Evolutionary conservation across 2,797 vertebrate species (phyloP).

Genomic region (Lacerta agilis): DNA sequence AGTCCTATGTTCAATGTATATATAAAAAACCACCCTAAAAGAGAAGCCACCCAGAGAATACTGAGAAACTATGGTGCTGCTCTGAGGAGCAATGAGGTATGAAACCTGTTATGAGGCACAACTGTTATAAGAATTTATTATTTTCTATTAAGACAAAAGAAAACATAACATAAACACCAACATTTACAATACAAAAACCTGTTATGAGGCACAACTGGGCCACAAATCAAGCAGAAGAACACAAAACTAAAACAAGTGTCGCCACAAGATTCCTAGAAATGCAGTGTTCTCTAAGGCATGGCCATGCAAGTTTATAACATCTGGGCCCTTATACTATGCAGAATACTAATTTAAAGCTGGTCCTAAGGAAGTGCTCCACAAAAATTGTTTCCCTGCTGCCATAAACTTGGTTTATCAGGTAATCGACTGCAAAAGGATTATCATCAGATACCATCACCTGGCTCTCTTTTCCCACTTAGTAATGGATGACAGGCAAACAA

Average conservation of each 20-base stretch:
- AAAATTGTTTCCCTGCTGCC: constrained; percentile 56
- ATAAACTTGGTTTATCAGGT: constrained; percentile 63
- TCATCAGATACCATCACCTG: constrained; percentile 60
- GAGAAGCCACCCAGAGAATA: not conserved
- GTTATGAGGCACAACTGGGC: not conserved
- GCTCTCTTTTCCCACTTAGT: constrained; percentile 50
- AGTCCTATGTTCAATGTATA: no score
- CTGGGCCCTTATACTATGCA: constrained; percentile 48
- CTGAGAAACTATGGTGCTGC: not conserved
- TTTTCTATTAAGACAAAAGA: no score
- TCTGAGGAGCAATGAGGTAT: constrained; percentile 7
- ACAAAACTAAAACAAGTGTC: constrained; percentile 12
- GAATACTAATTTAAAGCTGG: constrained; percentile 48
- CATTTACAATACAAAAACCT: no score
- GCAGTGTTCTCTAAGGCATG: not conserved
- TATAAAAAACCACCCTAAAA: not conserved
- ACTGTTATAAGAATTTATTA: no score
- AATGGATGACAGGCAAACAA: constrained; percentile 15
- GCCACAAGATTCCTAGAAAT: constrained; percentile 39
- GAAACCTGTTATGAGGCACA: not conserved
- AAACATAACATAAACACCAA: no score
- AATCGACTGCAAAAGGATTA: constrained; percentile 56
- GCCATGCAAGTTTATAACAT: constrained; percentile 51
- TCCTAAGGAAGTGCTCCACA: constrained; percentile 47
- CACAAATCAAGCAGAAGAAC: constrained; percentile 14